A percentile compares a stretch with the other conserved stretches of the same genome.
These are phyloP conservation scores for Diadumene lineata DNA, from an alignment of 92 coral and sea anemone species.

Conservation along the genomic window DNA sequence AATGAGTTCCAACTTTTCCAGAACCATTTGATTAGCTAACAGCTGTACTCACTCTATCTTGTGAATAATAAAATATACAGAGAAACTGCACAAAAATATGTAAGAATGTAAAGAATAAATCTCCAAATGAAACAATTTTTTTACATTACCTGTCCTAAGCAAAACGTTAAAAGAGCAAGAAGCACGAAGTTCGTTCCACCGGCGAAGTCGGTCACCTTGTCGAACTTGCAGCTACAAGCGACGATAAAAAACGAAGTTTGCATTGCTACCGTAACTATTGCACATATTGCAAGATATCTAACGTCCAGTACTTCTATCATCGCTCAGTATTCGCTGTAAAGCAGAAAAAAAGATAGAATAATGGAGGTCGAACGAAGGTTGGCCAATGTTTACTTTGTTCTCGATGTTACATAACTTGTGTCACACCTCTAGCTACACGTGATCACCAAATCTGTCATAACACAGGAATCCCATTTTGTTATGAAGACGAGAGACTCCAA, in stretches of 20 bases:
- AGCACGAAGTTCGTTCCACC: conserved; percentile 44
- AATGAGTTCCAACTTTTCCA: no score
- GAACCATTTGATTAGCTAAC: no score
- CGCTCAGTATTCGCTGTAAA: neutral
- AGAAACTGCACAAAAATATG: neutral
- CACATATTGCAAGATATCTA: conserved; percentile 37
- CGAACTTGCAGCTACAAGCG: conserved; percentile 40
- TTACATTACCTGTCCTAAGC: conserved; percentile 22
- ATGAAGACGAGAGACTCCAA: no score
- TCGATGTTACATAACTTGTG: neutral
- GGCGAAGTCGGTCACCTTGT: conserved; percentile 45
- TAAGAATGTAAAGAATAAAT: neutral
- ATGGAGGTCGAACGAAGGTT: no score
- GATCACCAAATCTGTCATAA: no score
- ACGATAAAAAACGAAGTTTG: conserved; percentile 39
- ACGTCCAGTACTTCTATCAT: conserved; percentile 30
- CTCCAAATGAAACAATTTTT: neutral
- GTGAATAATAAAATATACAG: neutral
- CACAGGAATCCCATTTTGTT: no score
- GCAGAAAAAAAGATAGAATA: neutral
- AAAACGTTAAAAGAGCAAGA: conserved; percentile 35
- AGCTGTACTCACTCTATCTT: no score
- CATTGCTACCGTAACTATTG: conserved; percentile 37
- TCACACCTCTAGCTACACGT: no score
- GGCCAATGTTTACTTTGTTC: no score